Base-by-base conservation (phyloP, 2,113 vertebrate genomes). In the Oenanthe melanoleuca region DNA sequence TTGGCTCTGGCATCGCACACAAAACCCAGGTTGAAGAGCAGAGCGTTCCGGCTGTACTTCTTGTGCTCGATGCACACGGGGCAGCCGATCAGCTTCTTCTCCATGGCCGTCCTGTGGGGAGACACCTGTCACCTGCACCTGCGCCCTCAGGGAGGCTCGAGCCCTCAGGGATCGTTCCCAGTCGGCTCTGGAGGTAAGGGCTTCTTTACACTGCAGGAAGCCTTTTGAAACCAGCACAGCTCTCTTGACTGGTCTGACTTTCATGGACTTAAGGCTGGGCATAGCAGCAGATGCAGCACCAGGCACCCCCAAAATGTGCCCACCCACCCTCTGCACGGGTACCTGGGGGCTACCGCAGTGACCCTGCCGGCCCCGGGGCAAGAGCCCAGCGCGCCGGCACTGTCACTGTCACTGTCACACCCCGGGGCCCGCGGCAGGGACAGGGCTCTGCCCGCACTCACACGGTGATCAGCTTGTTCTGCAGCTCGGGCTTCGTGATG, bases 401-500 rank as follows among this genome's bases (percentile, higher is more conserved):
- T 2, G 12, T 0, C 49, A 4, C 40, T 42, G 42, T 42, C 42
- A 45, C 44, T 9, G 44, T 19, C 44, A 45, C 44, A 44, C 67
- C 8, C 45, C 20, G 67, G 57, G 52, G 17, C 22, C 40, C 3
- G 60, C 29, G 50, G 13, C 10, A 29, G 3, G 10, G 23, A 4
- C 19, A 7, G 37, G 8, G 2, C 21, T 19, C 5, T 1, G 42
- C 17, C 29, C 1, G 4, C 96, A 98, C 99, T 97, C 98, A 99
- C 99, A 99, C 99, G 42, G 99, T 99, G 96, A 99, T 99, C 37
- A 99, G 98, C 96, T 99, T 99, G 98, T 99, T 99, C 96, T 99
- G 99, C 57, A 99, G 98, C 91, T 99, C 99, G 26, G 99, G 99
- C 95, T 99, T 99, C 63, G 99, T 99, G 96, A 99, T 99, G 37